Percentiles rank a stretch among this genome's conserved stretches.
Evolutionary conservation across 2,797 vertebrate species (phyloP).

Genomic region (Siniperca obscura): DNA sequence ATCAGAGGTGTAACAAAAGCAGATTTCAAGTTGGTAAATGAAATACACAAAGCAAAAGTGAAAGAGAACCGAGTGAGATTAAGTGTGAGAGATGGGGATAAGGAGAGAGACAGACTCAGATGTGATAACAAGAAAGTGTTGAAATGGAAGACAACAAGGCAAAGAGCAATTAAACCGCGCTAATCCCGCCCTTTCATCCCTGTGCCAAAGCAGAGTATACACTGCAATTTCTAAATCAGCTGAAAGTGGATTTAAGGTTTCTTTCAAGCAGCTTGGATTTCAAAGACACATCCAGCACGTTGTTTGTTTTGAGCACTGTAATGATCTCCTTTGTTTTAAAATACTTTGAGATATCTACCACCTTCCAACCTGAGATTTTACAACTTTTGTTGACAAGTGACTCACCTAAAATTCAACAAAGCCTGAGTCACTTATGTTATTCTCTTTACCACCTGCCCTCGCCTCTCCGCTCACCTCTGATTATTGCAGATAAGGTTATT

Average conservation of each 20-base stretch:
- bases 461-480: constrained; percentile 8
- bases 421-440: constrained; percentile 15
- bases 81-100: not conserved
- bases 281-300: constrained; percentile 24
- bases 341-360: not conserved
- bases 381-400: constrained; percentile 9
- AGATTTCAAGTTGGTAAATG: not conserved
- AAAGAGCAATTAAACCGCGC: constrained; percentile 25
- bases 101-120: constrained; percentile 2
- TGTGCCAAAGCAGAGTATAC: constrained; percentile 30
- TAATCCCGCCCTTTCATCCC: constrained; percentile 46
- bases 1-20: constrained; percentile 1
- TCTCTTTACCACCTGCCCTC: not conserved
- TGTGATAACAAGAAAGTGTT: constrained; percentile 33
- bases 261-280: constrained; percentile 35
- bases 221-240: constrained; percentile 28
- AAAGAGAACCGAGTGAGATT: constrained; percentile 5
- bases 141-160: constrained; percentile 29
- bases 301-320: constrained; percentile 23
- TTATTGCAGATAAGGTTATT: constrained; percentile 35
- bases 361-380: not conserved
- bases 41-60: constrained; percentile 9
- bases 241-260: constrained; percentile 29
- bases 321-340: constrained; percentile 25
- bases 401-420: constrained; percentile 17